Conservation (phyloP, 2,888 invertebrate species). For the Podotricha telesiphe region DNA sequence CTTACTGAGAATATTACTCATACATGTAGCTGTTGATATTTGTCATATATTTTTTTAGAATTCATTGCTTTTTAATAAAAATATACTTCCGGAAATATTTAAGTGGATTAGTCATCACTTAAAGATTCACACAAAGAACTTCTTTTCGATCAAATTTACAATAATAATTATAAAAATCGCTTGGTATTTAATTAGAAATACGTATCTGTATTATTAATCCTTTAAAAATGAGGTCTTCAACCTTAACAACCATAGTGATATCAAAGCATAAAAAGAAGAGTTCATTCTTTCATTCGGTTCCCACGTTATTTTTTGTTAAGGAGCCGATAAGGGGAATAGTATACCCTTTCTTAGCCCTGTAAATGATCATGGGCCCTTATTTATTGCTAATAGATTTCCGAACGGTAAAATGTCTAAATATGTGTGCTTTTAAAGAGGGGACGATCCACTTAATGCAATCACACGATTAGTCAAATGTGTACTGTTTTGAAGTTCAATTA, state of each 20-base stretch:
- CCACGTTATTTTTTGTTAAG: conserved; percentile 80
- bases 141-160: neutral
- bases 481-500: conserved; percentile 49
- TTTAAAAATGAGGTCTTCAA: conserved; percentile 60
- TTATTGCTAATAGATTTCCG: conserved; percentile 80
- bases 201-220: conserved; percentile 55
- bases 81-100: conserved; percentile 30
- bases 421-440: conserved; percentile 66
- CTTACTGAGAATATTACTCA: conserved; percentile 29
- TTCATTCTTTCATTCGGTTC: conserved; percentile 76
- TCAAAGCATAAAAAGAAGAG: conserved; percentile 66
- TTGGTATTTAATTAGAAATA: conserved; percentile 42
- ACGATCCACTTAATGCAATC: conserved; percentile 57
- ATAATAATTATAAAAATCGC: conserved; percentile 23
- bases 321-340: conserved; percentile 78
- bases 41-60: conserved; percentile 28
- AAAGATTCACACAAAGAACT: neutral
- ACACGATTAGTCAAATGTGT: conserved; percentile 45
- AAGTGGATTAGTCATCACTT: conserved; percentile 31
- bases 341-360: conserved; percentile 78
- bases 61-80: neutral
- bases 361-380: conserved; percentile 76
- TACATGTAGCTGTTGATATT: neutral
- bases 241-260: conserved; percentile 65
- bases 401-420: conserved; percentile 67